These are phyloP conservation scores for Tridacna crocea DNA, from an alignment of 2,888 invertebrate species.

Conservation along the genomic window DNA sequence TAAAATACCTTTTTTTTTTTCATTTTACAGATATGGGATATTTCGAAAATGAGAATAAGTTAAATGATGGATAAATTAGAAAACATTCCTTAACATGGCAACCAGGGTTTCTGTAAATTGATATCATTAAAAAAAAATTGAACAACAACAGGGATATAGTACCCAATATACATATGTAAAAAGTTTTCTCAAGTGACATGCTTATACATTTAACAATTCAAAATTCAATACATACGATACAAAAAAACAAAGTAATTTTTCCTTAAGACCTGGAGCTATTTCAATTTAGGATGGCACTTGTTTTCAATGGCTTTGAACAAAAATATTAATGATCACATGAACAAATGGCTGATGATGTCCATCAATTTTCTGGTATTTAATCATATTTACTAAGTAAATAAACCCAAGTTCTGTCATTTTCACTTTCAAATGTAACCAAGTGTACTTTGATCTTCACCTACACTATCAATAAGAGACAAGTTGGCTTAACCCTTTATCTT, in stretches of 20 bases:
- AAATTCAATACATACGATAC: constrained; percentile 4
- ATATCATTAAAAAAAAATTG: constrained; percentile 18
- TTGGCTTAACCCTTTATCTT: too few relatives aligned
- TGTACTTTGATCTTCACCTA: too few relatives aligned
- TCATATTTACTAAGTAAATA: too few relatives aligned
- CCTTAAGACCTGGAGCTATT: constrained; percentile 13
- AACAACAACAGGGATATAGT: constrained; percentile 18
- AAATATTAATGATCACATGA: neutral
- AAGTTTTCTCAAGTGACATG: constrained; percentile 28
- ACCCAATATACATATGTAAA: constrained; percentile 30
- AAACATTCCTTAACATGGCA: too few relatives aligned
- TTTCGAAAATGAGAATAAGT: too few relatives aligned
- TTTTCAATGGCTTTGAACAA: neutral
- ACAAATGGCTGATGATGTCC: neutral
- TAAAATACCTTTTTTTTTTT: too few relatives aligned
- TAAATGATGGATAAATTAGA: too few relatives aligned
- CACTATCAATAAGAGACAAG: too few relatives aligned
- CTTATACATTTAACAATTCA: constrained; percentile 6
- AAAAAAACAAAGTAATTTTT: neutral
- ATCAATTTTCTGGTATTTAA: too few relatives aligned
- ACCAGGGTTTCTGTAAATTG: neutral
- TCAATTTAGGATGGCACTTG: constrained; percentile 16
- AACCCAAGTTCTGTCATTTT: too few relatives aligned
- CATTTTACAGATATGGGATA: too few relatives aligned
- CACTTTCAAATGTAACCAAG: too few relatives aligned